Evolutionary conservation across 37 sponge, comb jelly and placozoan species (phyloP).

Genomic region (Halisarca cf. caerulea): DNA sequence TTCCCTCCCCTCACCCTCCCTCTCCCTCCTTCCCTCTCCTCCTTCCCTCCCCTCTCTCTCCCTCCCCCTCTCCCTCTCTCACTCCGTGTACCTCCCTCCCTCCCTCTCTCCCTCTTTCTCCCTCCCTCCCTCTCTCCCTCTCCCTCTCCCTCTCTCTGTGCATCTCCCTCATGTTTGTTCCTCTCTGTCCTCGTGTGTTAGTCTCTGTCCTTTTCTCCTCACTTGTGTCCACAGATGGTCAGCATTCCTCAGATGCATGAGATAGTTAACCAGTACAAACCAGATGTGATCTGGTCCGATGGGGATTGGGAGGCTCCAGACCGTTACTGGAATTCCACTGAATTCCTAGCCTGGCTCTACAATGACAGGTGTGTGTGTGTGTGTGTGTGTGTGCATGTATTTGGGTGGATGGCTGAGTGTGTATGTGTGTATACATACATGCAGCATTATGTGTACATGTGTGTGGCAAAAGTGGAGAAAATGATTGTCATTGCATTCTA

Average conservation of each 20-base stretch:
- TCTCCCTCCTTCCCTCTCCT: too few species aligned
- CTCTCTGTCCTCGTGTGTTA: too few species aligned
- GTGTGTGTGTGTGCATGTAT: too few species aligned
- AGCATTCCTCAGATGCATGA: constrained; percentile 66
- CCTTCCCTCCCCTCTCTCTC: too few species aligned
- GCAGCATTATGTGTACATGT: background rate
- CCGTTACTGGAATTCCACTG: constrained; percentile 82
- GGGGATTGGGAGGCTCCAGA: constrained; percentile 83
- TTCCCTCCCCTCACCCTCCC: too few species aligned
- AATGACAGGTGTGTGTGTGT: constrained; percentile 68
- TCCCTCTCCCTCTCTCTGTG: background rate
- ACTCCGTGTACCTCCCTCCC: background rate
- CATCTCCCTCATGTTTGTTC: too few species aligned
- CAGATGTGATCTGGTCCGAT: constrained; percentile 80
- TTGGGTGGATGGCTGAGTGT: too few species aligned
- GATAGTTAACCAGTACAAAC: constrained; percentile 72
- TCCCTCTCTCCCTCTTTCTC: background rate
- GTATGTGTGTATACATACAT: background rate
- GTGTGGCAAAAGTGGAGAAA: background rate
- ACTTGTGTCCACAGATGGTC: constrained; percentile 41
- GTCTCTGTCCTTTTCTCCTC: background rate
- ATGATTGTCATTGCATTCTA: background rate
- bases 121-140: background rate
- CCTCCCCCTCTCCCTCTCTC: too few species aligned
- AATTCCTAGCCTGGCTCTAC: constrained; percentile 86